Evolutionary conservation across 2,113 vertebrate species (phyloP), one percentile per base, ranked within the genome.

Genomic region (Columba janthina): DNA sequence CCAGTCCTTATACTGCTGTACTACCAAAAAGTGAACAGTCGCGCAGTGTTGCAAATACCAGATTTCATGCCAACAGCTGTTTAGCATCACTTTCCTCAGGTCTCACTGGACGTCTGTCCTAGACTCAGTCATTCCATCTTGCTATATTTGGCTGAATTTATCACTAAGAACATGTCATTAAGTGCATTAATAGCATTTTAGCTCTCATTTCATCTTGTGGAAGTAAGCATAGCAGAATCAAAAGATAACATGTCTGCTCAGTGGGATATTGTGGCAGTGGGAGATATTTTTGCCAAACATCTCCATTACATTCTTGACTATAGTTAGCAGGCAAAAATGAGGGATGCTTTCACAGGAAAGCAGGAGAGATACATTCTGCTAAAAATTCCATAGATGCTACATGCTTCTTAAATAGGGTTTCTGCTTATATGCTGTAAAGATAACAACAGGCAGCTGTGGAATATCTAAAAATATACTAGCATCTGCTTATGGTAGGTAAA

Each of bases 211-310:
- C 60, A 48, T 87, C 79, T 87, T 64, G 29, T 91, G 84, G 58
- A 92, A 95, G 54, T n/a, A 82, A 85, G 78, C 54, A 62, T 28
- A 78, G 34, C 57, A 58, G 74, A 87, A 79, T 17, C 1, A 0
- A 78, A 93, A 93, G 94, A 94, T 89, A 96, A 40, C 88, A 22
- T 42, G 85, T 86, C 89, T 87, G 66, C 73, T 92, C 65, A 72
- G 76, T 28, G 53, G 31, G 73, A 72, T 48, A 32, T 44, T 61
- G 29, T 53, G 60, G 36, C 75, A 85, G 25, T 34, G 60, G 25
- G 44, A 93, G 82, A 42, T 96, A 96, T 97, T 96, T 97, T 94
- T 96, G 89, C 57, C 67, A 87, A 29, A 72, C 36, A n/a, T 91
- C 48, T 94, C 73, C 34, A 78, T 95, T 96, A 51, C 94, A 58